Evolutionary conservation across 1,140 invertebrate genomes (phyloP).

Genomic region (Sesamia nonagrioides): DNA sequence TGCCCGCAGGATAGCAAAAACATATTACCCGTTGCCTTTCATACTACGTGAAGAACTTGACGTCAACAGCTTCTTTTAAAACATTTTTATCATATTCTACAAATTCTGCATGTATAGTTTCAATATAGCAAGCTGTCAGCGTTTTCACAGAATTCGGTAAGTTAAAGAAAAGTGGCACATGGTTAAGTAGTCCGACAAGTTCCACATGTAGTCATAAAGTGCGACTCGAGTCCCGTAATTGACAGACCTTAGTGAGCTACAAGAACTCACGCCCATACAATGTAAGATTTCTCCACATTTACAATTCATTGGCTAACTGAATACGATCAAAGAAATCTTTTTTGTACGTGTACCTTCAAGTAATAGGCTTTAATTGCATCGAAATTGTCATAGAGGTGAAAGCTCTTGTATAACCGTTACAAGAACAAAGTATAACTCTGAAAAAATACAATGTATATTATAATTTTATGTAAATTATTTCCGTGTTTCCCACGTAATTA

Average conservation of each 20-base stretch:
- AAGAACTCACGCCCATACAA: constrained; percentile 35
- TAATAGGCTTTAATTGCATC: constrained; percentile 36
- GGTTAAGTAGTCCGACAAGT: constrained; percentile 51
- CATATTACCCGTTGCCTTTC: neutral
- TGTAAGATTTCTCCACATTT: constrained; percentile 50
- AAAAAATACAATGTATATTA: constrained; percentile 40
- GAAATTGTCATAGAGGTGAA: constrained; percentile 42
- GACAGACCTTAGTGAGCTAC: constrained; percentile 42
- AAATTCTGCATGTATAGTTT: neutral
- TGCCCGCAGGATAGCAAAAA: constrained; percentile 12
- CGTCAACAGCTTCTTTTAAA: neutral
- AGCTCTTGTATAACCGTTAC: constrained; percentile 43
- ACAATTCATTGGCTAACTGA: constrained; percentile 36
- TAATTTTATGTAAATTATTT: constrained; percentile 42
- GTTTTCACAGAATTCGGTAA: constrained; percentile 43
- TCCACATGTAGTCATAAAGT: constrained; percentile 47
- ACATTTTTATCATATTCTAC: neutral
- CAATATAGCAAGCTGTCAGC: constrained; percentile 17
- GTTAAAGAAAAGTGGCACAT: constrained; percentile 46
- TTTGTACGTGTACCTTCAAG: neutral
- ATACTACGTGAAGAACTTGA: neutral
- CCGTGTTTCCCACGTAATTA: constrained; percentile 47
- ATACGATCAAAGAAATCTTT: constrained; percentile 30
- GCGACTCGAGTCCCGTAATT: constrained; percentile 49
- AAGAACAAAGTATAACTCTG: constrained; percentile 32